These are phyloP conservation scores for Drosophila mercatorum DNA, from an alignment of 2,888 invertebrate species.

Conservation along the genomic window DNA sequence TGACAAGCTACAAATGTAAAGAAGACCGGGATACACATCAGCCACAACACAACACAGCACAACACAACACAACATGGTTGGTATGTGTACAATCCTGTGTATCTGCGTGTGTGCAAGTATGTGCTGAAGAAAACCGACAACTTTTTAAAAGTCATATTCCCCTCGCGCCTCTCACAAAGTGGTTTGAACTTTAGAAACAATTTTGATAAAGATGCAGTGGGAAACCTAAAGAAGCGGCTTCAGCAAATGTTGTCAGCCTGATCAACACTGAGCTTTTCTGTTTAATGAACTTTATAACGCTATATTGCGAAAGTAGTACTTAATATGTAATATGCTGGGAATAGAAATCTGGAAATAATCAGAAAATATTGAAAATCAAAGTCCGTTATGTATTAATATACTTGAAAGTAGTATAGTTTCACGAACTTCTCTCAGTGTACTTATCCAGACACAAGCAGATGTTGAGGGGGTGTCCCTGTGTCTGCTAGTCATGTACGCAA, in stretches of 20 bases:
- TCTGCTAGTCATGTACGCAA: conserved; percentile 81
- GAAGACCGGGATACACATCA: conserved; percentile 60
- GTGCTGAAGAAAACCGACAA: conserved; percentile 55
- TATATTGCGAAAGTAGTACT: too few species aligned
- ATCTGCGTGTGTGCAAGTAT: conserved; percentile 21
- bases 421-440: conserved; percentile 41
- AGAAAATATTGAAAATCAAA: not conserved
- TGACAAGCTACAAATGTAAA: conserved; percentile 78
- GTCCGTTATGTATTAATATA: not conserved
- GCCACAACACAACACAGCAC: conserved; percentile 44
- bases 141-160: conserved; percentile 77
- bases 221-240: conserved; percentile 40
- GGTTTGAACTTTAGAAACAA: conserved; percentile 79
- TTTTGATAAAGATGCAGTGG: conserved; percentile 78
- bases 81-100: conserved; percentile 6
- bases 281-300: not conserved
- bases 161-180: conserved; percentile 65
- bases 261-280: conserved; percentile 32
- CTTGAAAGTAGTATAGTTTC: not conserved
- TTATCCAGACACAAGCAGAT: conserved; percentile 11
- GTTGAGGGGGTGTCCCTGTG: conserved; percentile 26
- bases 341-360: not conserved
- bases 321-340: not conserved
- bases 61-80: conserved; percentile 45
- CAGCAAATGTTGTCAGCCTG: conserved; percentile 24